Percentiles rank a stretch among this genome's conserved stretches.
Evolutionary conservation across 2,113 vertebrate species (phyloP).

Genomic region (Ptychochromis oligacanthus): DNA sequence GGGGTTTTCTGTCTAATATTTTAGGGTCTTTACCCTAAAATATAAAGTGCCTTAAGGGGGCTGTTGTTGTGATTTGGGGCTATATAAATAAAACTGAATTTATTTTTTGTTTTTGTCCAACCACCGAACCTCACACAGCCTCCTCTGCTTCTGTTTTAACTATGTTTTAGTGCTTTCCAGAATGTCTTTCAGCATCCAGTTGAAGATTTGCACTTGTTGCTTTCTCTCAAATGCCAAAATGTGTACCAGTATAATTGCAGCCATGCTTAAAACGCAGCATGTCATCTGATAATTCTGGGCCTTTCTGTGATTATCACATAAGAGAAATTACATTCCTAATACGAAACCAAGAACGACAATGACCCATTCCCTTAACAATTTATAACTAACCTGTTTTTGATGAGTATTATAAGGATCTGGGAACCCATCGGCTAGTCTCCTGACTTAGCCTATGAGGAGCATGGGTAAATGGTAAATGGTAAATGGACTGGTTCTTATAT

Average conservation of each 20-base stretch:
- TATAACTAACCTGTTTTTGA: background rate
- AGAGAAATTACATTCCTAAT: background rate
- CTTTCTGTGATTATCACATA: background rate
- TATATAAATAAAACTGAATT: too few species aligned
- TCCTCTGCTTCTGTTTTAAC: background rate
- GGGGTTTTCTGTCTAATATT: too few species aligned
- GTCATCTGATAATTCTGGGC: background rate
- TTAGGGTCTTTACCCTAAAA: too few species aligned
- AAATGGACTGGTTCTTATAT: too few species aligned
- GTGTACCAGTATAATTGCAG: background rate
- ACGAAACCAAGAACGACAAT: background rate
- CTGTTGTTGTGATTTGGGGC: too few species aligned
- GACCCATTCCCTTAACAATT: background rate
- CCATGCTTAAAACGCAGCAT: background rate
- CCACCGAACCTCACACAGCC: constrained; percentile 28
- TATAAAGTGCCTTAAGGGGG: too few species aligned
- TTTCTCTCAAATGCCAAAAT: background rate
- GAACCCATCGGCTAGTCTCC: background rate
- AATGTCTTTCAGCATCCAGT: constrained; percentile 8
- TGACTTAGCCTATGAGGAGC: background rate
- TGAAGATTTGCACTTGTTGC: background rate
- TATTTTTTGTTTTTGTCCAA: background rate
- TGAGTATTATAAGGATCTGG: background rate
- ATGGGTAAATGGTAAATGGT: too few species aligned
- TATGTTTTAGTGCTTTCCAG: background rate